Base-by-base conservation (phyloP, 2,113 vertebrate genomes). In the Bolborhynchus lineola region DNA sequence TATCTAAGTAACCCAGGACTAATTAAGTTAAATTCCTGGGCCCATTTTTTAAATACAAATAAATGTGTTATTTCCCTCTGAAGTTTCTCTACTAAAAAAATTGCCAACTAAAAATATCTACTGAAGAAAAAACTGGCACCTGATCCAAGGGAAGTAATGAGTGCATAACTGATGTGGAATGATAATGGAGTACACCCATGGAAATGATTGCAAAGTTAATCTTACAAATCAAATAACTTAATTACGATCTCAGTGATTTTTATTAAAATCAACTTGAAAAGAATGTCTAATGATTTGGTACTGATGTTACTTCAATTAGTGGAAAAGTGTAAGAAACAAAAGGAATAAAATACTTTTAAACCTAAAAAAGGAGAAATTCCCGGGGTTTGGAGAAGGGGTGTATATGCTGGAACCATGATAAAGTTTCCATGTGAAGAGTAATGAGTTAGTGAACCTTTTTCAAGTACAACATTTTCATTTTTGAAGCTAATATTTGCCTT, bases 271-370 rank as follows among this genome's bases (percentile, higher is more conserved):
- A 74, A 82, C 92, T 97, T 96, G 65, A 96, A 96, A 95, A 90
- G 92, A 75, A 91, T 62, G 49, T 87, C 62, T 93, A 84, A 95
- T 59, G 82, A 76, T 86, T 93, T 88, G 74, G 39, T 91, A 72
- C 44, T 76, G 86, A 78, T 64, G 53, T 84, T 91, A 84, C 37
- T 92, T 95, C 74, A 91, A 70, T 96, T 93, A 96, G 62, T 35
- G 57, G 62, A 69, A 84, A 83, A 86, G 37, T 79, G 57, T 78
- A 82, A 69, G 70, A 97, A 96, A 96, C 62, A 96, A 95, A 94
- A 97, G 69, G 90, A 96, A 96, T 96, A 91, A 93, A 93, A 89
- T 46, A 92, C 74, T 94, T 95, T 91, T 92, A 67, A 96, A 95
- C 91, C 95, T 82, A 64, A 52, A 82, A 86, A 82, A 86, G 47